These are phyloP conservation scores for Augochlora pura DNA, from an alignment of 1,140 invertebrate species.

Conservation along the genomic window DNA sequence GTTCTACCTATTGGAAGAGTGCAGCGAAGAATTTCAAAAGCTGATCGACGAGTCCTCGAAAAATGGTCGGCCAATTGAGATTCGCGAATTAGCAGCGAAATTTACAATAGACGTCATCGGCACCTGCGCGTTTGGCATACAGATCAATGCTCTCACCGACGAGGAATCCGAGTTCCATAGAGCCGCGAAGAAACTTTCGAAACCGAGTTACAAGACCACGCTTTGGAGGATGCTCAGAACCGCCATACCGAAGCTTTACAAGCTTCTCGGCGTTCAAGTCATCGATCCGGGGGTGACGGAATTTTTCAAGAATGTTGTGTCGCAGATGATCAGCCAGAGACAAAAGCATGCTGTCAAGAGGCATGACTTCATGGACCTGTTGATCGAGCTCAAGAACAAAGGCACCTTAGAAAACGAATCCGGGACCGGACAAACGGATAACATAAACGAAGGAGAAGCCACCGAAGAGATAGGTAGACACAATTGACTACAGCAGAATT, in stretches of 20 bases:
- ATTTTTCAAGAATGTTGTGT: constrained; percentile 81
- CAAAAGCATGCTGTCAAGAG: constrained; percentile 76
- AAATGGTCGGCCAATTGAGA: constrained; percentile 51
- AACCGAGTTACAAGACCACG: constrained; percentile 77
- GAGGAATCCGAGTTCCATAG: constrained; percentile 76
- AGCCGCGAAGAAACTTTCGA: constrained; percentile 78
- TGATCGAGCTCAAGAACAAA: constrained; percentile 82
- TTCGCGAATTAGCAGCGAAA: constrained; percentile 79
- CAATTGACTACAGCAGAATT: neutral
- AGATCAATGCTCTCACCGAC: constrained; percentile 80
- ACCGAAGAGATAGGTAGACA: constrained; percentile 72
- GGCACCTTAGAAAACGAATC: constrained; percentile 76
- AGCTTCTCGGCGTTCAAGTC: constrained; percentile 76
- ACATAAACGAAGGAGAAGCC: constrained; percentile 57
- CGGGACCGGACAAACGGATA: constrained; percentile 28
- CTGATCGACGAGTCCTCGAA: constrained; percentile 50
- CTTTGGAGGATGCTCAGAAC: constrained; percentile 74
- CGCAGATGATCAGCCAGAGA: constrained; percentile 81
- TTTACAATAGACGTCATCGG: constrained; percentile 83
- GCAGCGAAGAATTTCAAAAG: constrained; percentile 66
- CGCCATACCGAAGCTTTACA: constrained; percentile 70
- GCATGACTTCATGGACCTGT: constrained; percentile 83
- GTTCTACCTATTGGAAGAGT: constrained; percentile 80
- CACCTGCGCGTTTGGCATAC: constrained; percentile 82
- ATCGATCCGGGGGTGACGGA: constrained; percentile 77